A percentile compares a stretch with the other conserved stretches of the same genome.
phyloP scores from a whole-genome alignment of 1,140 invertebrate genomes.

The Dendrolimus punctatus region DNA sequence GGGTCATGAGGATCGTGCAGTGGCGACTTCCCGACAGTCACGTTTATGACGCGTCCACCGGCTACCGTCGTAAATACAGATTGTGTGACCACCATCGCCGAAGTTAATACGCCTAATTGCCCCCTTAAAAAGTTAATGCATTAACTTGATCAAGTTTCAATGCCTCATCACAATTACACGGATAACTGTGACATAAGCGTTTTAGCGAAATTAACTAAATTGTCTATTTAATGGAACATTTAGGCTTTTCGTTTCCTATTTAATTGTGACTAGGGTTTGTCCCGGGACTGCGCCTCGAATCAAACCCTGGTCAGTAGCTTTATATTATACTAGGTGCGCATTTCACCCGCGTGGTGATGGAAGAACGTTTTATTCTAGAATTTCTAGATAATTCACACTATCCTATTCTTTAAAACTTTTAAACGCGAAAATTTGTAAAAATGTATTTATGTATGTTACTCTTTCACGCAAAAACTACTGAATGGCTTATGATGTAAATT shows the following conservation, averaged over 20 bases:
- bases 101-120: conserved; percentile 50
- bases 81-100: conserved; percentile 32
- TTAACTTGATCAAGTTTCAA: conserved; percentile 45
- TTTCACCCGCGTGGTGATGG: no score
- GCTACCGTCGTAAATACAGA: conserved; percentile 45
- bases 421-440: no score
- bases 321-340: no score
- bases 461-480: no score
- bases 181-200: conserved; percentile 29
- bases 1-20: conserved; percentile 35
- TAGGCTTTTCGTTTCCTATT: background rate
- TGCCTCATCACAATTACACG: conserved; percentile 28
- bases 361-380: no score
- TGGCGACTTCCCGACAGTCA: conserved; percentile 37
- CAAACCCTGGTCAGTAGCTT: no score
- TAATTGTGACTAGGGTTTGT: no score
- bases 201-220: conserved; percentile 26
- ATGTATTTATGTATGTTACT: no score
- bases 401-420: no score
- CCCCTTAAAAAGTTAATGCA: conserved; percentile 52
- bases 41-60: conserved; percentile 37
- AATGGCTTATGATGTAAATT: no score
- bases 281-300: no score
- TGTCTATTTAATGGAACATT: conserved; percentile 3
- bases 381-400: no score